phyloP scores from a whole-genome alignment of 1,140 invertebrate species.

The Leguminivora glycinivorella region DNA sequence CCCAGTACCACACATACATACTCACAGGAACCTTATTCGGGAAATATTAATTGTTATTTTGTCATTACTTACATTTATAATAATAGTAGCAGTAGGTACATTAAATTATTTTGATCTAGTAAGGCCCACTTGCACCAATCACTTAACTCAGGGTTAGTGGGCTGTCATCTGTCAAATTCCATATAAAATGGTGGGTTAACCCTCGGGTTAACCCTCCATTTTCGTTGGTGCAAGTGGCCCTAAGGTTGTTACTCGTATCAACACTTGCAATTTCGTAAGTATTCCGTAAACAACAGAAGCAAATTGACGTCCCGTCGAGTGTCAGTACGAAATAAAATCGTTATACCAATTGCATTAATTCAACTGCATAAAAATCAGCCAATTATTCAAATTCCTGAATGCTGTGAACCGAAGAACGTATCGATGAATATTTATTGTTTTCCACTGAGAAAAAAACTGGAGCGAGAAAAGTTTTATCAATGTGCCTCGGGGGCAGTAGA shows the following conservation, averaged over 20 bases:
- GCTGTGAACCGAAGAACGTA: constrained; percentile 66
- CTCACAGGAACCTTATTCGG: too few relatives aligned
- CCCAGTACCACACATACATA: too few relatives aligned
- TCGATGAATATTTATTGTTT: constrained; percentile 75
- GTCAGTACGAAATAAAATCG: constrained; percentile 52
- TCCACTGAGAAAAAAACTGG: constrained; percentile 47
- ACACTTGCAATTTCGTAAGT: background rate
- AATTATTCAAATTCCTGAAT: constrained; percentile 73
- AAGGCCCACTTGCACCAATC: too few relatives aligned
- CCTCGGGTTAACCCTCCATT: too few relatives aligned
- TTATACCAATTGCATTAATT: constrained; percentile 74
- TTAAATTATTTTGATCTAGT: too few relatives aligned
- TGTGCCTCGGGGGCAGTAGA: background rate
- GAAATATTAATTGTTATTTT: too few relatives aligned
- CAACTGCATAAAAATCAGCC: constrained; percentile 76
- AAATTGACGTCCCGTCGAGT: background rate
- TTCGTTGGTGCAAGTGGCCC: too few relatives aligned
- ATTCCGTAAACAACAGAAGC: background rate
- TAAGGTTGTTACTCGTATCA: background rate
- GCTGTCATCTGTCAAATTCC: too few relatives aligned
- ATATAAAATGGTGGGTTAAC: too few relatives aligned
- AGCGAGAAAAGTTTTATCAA: constrained; percentile 11
- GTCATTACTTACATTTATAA: too few relatives aligned
- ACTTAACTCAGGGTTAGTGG: too few relatives aligned
- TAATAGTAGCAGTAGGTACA: too few relatives aligned